Percentiles rank a stretch among this genome's conserved stretches.
Evolutionary conservation across 2,797 vertebrate species (phyloP).

Genomic region (Lepidocolaptes lacrymiger): DNA sequence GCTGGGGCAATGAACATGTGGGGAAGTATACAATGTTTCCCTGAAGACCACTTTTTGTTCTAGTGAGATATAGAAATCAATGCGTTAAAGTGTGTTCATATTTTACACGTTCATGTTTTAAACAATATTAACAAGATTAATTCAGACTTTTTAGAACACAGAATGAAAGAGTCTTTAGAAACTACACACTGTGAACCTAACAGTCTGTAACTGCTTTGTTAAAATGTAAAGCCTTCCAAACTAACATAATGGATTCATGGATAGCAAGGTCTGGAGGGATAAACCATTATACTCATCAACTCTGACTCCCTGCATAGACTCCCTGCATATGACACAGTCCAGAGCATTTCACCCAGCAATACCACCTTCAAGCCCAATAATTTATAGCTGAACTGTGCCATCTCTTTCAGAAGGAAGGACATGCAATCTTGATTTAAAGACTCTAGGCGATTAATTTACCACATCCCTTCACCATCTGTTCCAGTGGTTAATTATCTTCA

Average conservation of each 20-base stretch:
- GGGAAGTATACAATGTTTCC: background rate
- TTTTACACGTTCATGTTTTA: conserved; percentile 9
- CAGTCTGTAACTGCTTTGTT: conserved; percentile 8
- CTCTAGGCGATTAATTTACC: conserved; percentile 59
- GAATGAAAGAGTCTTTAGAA: conserved; percentile 13
- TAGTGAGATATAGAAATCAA: background rate
- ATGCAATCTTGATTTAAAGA: conserved; percentile 60
- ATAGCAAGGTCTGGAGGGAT: conserved; percentile 35
- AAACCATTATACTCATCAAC: conserved; percentile 22
- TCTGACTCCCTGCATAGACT: conserved; percentile 33
- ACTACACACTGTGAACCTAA: background rate
- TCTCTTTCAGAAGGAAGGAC: conserved; percentile 39
- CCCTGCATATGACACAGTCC: conserved; percentile 40
- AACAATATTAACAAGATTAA: conserved; percentile 22
- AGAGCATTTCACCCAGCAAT: conserved; percentile 28
- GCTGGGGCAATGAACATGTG: background rate
- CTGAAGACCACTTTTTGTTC: background rate
- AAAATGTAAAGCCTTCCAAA: conserved; percentile 21
- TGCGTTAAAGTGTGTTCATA: background rate
- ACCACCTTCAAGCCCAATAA: conserved; percentile 30
- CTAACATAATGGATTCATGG: conserved; percentile 9
- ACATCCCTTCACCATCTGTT: conserved; percentile 61
- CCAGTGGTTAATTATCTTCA: conserved; percentile 62
- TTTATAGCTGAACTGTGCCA: conserved; percentile 45
- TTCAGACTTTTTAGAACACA: background rate